Conservation (phyloP, 2,797 vertebrate genomes). For the Eupleurogrammus muticus region DNA sequence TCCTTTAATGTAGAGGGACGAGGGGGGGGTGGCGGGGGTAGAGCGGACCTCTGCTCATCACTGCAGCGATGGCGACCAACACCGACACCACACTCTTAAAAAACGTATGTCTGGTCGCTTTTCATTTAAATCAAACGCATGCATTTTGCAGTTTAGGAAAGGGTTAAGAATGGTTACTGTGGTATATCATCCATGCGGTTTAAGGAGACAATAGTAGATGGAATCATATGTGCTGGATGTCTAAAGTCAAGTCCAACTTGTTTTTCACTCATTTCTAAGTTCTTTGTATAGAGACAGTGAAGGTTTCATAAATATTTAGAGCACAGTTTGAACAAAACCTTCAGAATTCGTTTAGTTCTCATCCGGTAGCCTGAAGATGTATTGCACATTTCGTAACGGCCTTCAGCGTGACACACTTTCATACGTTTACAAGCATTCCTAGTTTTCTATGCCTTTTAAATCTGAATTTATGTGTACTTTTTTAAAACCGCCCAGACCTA, state of each 20-base stretch:
- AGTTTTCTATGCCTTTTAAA: background rate
- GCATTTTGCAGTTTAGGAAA: background rate
- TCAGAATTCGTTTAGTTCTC: constrained; percentile 2
- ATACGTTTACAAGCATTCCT: constrained; percentile 7
- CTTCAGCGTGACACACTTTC: constrained; percentile 8
- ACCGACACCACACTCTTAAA: constrained; percentile 17
- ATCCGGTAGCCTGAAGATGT: background rate
- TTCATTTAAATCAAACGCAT: constrained; percentile 13
- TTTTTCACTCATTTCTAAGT: constrained; percentile 3
- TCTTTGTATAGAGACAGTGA: constrained; percentile 2
- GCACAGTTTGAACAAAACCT: constrained; percentile 1
- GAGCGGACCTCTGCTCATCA: constrained; percentile 40
- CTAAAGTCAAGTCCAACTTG: background rate
- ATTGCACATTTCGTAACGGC: background rate
- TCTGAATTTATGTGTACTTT: background rate
- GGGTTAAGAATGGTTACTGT: background rate
- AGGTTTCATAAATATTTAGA: constrained; percentile 6
- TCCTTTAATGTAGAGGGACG: constrained; percentile 38
- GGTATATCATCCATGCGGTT: background rate
- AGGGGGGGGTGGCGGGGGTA: constrained; percentile 10
- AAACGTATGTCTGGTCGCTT: background rate
- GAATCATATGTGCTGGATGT: background rate
- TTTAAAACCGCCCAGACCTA: background rate
- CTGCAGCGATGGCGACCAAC: constrained; percentile 21
- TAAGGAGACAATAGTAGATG: background rate